phyloP scores from a whole-genome alignment of 2,888 invertebrate genomes.

The Gandaritis pyraliata region DNA sequence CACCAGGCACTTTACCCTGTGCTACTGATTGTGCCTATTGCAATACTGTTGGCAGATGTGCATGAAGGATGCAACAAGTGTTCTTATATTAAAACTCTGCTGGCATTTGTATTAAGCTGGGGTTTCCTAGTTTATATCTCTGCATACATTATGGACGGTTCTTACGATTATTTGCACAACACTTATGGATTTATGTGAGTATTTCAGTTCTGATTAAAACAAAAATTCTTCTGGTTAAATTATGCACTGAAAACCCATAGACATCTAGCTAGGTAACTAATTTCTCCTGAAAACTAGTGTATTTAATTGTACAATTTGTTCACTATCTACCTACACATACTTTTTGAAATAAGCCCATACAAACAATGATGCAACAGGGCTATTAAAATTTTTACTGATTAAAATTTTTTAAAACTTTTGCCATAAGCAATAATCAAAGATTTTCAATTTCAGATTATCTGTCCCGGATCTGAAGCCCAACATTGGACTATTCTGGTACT shows the following conservation, averaged over 20 bases:
- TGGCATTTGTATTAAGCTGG: slow-evolving; percentile 82
- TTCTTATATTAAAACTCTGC: slow-evolving; percentile 77
- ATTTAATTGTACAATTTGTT: too few relatives aligned
- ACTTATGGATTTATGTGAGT: slow-evolving; percentile 94
- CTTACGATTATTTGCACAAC: slow-evolving; percentile 87
- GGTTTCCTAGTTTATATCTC: slow-evolving; percentile 85
- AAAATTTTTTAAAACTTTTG: too few relatives aligned
- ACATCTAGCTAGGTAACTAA: too few relatives aligned
- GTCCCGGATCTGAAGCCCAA: slow-evolving; percentile 98
- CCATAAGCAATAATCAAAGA: neutral
- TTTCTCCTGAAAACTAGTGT: too few relatives aligned
- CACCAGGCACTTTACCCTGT: slow-evolving; percentile 94
- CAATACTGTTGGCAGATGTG: slow-evolving; percentile 87
- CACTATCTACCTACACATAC: too few relatives aligned
- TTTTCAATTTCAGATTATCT: slow-evolving; percentile 87
- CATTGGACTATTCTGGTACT: slow-evolving; percentile 99
- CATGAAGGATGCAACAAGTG: slow-evolving; percentile 77
- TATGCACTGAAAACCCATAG: too few relatives aligned
- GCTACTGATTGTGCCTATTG: slow-evolving; percentile 92
- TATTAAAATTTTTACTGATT: too few relatives aligned
- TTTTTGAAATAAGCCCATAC: too few relatives aligned
- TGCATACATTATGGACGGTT: slow-evolving; percentile 86
- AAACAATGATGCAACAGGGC: neutral
- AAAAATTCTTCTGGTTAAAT: too few relatives aligned
- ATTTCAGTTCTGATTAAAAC: slow-evolving; percentile 4